phyloP scores from a whole-genome alignment of 2,888 invertebrate genomes.

The Agrochola lota region DNA sequence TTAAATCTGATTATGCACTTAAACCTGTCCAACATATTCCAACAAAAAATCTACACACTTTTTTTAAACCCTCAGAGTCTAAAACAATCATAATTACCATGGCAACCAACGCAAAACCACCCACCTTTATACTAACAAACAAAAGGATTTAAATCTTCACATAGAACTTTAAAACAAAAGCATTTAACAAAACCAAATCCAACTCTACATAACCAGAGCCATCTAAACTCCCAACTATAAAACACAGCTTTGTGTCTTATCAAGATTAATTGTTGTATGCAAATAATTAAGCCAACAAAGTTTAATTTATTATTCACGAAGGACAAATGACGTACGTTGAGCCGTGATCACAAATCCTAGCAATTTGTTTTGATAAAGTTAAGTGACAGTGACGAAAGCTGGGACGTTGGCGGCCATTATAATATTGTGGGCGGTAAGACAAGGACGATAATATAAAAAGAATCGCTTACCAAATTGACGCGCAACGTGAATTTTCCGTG shows the following conservation, averaged over 20 bases:
- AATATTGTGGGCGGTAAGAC: conserved; percentile 19
- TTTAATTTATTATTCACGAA: conserved; percentile 49
- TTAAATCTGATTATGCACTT: not conserved
- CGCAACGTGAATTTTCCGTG: too few relatives aligned
- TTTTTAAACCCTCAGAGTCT: not conserved
- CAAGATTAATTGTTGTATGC: conserved; percentile 52
- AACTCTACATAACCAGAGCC: conserved; percentile 5
- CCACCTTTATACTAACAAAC: not conserved
- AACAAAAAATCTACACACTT: not conserved
- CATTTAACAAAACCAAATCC: conserved; percentile 15
- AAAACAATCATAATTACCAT: too few relatives aligned
- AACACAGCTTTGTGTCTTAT: conserved; percentile 42
- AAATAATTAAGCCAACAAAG: conserved; percentile 50
- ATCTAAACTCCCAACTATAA: conserved; percentile 21
- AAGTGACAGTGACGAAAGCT: conserved; percentile 54
- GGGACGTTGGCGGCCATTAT: conserved; percentile 50
- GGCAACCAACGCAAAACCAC: too few relatives aligned
- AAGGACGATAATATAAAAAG: not conserved
- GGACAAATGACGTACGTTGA: conserved; percentile 16
- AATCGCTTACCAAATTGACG: too few relatives aligned
- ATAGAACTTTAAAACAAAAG: conserved; percentile 26
- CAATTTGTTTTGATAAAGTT: conserved; percentile 67
- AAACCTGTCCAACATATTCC: not conserved
- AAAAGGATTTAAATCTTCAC: not conserved
- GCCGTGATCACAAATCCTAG: conserved; percentile 50